Percentiles rank a stretch among this genome's conserved stretches.
Evolutionary conservation across 2,797 vertebrate genomes (phyloP).

Genomic region (Lagocephalus sceleratus): DNA sequence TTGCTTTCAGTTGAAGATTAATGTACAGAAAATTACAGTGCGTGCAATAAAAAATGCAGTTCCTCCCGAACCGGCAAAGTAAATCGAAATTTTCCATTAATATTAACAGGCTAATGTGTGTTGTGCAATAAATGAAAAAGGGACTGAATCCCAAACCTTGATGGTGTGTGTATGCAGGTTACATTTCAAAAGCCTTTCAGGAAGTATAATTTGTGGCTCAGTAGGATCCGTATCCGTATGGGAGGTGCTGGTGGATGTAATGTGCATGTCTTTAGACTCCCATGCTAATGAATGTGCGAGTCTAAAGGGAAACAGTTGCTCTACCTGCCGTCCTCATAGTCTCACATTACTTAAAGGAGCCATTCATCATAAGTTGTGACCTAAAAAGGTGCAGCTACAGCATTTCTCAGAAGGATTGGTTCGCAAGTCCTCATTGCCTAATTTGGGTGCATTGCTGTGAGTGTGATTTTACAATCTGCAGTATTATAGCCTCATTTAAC

Average conservation of each 20-base stretch:
- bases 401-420: slow-evolving; percentile 59
- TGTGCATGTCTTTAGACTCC: slow-evolving; percentile 30
- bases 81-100: slow-evolving; percentile 4
- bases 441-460: slow-evolving; percentile 52
- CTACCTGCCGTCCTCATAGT: slow-evolving; percentile 43
- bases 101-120: background rate
- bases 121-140: slow-evolving; percentile 2
- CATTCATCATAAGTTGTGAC: slow-evolving; percentile 67
- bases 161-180: slow-evolving; percentile 39
- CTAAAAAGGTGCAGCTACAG: slow-evolving; percentile 61
- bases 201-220: slow-evolving; percentile 50
- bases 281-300: slow-evolving; percentile 51
- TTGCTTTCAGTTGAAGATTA: slow-evolving; percentile 15
- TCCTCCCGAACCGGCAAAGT: slow-evolving; percentile 1
- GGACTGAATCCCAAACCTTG: slow-evolving; percentile 24
- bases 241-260: slow-evolving; percentile 19
- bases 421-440: slow-evolving; percentile 54
- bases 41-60: slow-evolving; percentile 24
- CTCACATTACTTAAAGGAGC: slow-evolving; percentile 65
- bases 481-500: slow-evolving; percentile 34
- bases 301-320: slow-evolving; percentile 51
- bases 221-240: slow-evolving; percentile 21
- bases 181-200: slow-evolving; percentile 42
- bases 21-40: background rate
- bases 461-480: slow-evolving; percentile 49